Conservation (phyloP, 2,113 vertebrate species). For the Mobula birostris region DNA sequence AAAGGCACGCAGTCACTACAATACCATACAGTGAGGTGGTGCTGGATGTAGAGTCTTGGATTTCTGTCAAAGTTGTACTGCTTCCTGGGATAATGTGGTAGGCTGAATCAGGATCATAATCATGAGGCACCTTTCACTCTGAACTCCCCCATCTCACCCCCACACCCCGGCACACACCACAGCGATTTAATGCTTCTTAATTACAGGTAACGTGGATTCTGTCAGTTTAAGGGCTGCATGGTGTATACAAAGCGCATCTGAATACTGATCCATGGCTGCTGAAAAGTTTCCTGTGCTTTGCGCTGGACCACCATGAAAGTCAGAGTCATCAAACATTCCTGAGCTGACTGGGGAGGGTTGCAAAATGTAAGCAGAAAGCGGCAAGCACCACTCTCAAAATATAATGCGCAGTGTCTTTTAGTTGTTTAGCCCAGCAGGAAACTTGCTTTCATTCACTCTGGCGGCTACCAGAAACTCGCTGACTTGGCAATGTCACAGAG, state of each 20-base stretch:
- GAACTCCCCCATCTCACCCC: too few relatives aligned
- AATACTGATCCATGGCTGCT: too few relatives aligned
- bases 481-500: not conserved
- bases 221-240: too few relatives aligned
- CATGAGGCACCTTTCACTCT: not conserved
- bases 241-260: not conserved
- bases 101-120: not conserved
- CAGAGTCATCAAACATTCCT: not conserved
- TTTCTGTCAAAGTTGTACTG: not conserved
- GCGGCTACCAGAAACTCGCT: not conserved
- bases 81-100: not conserved
- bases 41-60: not conserved
- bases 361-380: not conserved
- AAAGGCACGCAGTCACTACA: conserved; percentile 42
- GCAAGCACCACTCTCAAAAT: not conserved
- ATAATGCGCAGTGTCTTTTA: not conserved
- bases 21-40: conserved; percentile 33
- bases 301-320: not conserved
- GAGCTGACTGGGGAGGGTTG: not conserved
- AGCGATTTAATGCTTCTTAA: not conserved
- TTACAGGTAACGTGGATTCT: not conserved
- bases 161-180: too few relatives aligned
- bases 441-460: not conserved
- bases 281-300: not conserved
- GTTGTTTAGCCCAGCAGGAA: not conserved